Evolutionary conservation across 2,113 vertebrate species (phyloP).

Genomic region (Spheniscus mendiculus): DNA sequence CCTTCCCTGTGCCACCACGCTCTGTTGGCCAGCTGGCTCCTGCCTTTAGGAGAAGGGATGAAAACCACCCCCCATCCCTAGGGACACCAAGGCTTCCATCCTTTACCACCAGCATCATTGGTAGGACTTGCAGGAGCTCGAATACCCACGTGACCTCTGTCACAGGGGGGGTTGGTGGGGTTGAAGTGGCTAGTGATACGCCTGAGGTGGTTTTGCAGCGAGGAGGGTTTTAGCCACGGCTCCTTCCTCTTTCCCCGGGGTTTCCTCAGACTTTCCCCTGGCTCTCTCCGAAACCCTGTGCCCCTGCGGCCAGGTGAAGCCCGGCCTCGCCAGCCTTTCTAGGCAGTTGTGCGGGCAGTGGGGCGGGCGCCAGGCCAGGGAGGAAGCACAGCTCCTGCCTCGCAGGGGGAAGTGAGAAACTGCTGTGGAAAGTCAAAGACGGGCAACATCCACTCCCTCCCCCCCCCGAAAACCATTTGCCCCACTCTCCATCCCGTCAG

Average conservation of each 20-base stretch:
- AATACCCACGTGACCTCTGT: fast-evolving
- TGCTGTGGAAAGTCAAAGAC: slow-evolving; percentile 13
- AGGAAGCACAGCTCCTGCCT: slow-evolving; percentile 35
- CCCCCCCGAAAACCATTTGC: neutral
- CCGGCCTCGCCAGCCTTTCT: neutral
- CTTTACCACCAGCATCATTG: neutral
- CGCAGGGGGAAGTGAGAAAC: slow-evolving; percentile 58
- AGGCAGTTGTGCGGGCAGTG: neutral
- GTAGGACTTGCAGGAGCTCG: neutral
- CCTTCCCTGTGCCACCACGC: fast-evolving
- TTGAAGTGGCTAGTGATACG: neutral
- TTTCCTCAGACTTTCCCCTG: neutral
- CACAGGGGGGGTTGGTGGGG: fast-evolving
- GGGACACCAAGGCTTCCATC: neutral
- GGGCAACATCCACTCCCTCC: neutral
- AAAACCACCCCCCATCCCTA: neutral
- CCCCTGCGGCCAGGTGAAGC: neutral
- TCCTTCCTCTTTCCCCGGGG: neutral
- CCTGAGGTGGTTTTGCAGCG: neutral
- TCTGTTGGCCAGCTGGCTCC: neutral
- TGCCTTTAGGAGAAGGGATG: neutral
- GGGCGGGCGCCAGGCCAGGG: neutral
- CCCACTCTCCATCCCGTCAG: neutral
- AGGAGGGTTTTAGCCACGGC: neutral
- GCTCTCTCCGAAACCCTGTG: neutral